Conservation (phyloP, 1,140 invertebrate genomes). For the Phenacoccus solenopsis region DNA sequence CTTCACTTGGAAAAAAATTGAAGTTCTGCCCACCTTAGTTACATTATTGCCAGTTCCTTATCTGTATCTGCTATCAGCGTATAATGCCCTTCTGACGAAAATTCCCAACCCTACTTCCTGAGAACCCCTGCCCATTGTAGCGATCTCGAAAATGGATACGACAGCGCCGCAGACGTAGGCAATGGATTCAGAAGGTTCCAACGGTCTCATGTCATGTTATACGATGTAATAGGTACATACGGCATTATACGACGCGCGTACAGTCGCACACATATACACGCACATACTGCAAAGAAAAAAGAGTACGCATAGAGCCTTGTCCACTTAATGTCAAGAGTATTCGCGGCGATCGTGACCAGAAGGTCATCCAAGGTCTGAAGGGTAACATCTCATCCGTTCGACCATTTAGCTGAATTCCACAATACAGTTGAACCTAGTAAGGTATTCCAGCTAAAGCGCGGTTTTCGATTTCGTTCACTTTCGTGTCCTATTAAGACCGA, state of each 20-base stretch:
- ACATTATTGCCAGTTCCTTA: too few species aligned
- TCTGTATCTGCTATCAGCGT: too few species aligned
- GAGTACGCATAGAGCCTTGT: neutral
- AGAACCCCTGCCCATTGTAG: neutral
- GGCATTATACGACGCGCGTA: neutral
- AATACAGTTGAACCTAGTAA: too few species aligned
- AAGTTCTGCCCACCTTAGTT: too few species aligned
- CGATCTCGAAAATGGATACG: neutral
- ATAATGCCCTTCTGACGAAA: too few species aligned
- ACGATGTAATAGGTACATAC: neutral
- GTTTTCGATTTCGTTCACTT: too few species aligned
- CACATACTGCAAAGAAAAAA: neutral
- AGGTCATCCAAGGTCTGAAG: constrained; percentile 1
- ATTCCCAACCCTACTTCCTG: neutral
- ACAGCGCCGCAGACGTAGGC: neutral
- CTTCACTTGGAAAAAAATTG: too few species aligned
- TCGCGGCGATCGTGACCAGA: neutral
- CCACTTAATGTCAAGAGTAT: constrained; percentile 1
- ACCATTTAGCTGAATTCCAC: neutral
- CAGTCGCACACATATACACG: neutral
- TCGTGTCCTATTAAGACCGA: too few species aligned
- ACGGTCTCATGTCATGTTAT: neutral
- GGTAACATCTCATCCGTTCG: neutral
- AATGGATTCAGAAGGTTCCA: neutral
- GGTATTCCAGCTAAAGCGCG: too few species aligned